phyloP scores from a whole-genome alignment of 2,888 invertebrate species.

The Ophion slaviceki region DNA sequence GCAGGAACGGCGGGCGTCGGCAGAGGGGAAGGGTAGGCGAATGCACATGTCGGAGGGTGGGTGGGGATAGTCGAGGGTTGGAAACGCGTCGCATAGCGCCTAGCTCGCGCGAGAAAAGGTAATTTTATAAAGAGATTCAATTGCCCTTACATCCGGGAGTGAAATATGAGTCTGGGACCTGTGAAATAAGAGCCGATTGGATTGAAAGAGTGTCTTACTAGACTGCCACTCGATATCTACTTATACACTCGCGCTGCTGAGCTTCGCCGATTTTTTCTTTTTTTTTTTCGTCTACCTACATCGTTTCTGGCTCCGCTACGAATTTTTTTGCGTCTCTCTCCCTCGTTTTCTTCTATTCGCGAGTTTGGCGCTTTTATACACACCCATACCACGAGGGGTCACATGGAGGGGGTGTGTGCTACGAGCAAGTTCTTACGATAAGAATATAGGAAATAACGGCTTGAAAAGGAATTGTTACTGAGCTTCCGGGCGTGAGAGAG shows the following conservation, averaged over 20 bases:
- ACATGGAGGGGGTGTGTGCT: neutral
- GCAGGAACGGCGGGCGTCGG: constrained; percentile 22
- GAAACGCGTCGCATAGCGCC: constrained; percentile 50
- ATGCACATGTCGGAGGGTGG: constrained; percentile 3
- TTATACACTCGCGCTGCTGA: constrained; percentile 68
- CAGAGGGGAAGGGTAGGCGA: neutral
- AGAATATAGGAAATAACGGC: constrained; percentile 55
- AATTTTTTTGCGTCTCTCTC: constrained; percentile 37
- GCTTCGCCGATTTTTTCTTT: constrained; percentile 37
- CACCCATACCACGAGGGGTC: neutral
- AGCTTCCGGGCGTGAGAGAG: constrained; percentile 27
- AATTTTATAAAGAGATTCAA: constrained; percentile 81
- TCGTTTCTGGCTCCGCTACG: constrained; percentile 51
- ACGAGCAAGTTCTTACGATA: constrained; percentile 48
- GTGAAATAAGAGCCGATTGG: constrained; percentile 80
- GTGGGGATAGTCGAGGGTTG: constrained; percentile 14
- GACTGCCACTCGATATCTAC: constrained; percentile 77
- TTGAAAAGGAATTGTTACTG: constrained; percentile 57
- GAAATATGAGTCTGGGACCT: constrained; percentile 80
- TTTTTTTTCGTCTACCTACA: constrained; percentile 33
- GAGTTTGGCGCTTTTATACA: constrained; percentile 3
- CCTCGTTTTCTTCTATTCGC: constrained; percentile 34
- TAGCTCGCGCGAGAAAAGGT: constrained; percentile 66
- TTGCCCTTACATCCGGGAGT: constrained; percentile 77
- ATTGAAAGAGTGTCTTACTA: constrained; percentile 78